Evolutionary conservation across 2,113 vertebrate genomes (phyloP).

Genomic region (Isichthys henryi): DNA sequence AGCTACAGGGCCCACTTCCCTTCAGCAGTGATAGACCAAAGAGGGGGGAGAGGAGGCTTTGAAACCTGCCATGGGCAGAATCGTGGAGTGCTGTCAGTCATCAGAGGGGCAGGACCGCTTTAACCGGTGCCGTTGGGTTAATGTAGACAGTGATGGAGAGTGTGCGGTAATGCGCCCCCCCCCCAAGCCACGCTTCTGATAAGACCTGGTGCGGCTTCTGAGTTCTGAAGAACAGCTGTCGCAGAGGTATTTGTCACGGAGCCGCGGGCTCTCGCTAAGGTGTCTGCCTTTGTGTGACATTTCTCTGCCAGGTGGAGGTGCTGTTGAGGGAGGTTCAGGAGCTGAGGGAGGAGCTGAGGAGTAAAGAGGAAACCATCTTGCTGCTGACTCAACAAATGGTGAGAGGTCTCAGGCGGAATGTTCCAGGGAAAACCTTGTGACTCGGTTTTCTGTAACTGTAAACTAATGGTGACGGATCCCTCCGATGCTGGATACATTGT

Average conservation of each 20-base stretch:
- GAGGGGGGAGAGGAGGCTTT: neutral
- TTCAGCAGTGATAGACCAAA: neutral
- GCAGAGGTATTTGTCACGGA: neutral
- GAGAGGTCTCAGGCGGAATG: neutral
- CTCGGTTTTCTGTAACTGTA: neutral
- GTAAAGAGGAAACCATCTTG: constrained; percentile 76
- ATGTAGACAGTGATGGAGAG: neutral
- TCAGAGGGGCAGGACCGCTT: neutral
- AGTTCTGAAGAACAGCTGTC: neutral
- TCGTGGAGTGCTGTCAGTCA: neutral
- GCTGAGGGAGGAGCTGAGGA: constrained; percentile 79
- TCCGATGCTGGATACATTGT: neutral
- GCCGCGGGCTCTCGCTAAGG: neutral
- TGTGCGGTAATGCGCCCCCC: neutral
- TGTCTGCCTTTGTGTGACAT: neutral
- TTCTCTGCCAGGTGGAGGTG: constrained; percentile 63
- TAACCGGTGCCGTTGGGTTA: too few species aligned
- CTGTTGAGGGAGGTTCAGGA: constrained; percentile 80
- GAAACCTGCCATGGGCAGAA: neutral
- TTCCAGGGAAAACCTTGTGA: neutral
- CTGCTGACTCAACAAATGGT: constrained; percentile 71
- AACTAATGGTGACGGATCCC: neutral
- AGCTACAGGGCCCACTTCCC: neutral
- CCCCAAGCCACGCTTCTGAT: neutral
- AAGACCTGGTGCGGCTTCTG: neutral